These are phyloP conservation scores for Lamproptera curius DNA, from an alignment of 2,888 invertebrate species.

Conservation along the genomic window DNA sequence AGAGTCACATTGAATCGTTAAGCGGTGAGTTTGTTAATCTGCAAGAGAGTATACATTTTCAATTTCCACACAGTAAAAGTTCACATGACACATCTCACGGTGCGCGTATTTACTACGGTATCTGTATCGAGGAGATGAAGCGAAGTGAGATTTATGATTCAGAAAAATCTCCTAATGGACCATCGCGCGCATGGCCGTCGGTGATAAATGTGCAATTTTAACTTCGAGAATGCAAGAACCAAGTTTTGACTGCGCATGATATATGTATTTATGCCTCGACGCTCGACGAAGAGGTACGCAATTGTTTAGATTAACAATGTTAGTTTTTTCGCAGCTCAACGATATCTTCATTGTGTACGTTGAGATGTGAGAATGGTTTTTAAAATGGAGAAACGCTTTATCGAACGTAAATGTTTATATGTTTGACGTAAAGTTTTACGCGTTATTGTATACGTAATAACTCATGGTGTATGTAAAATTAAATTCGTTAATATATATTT, in stretches of 20 bases:
- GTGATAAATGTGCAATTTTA: slow-evolving; percentile 77
- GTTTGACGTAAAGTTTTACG: neutral
- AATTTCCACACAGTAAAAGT: slow-evolving; percentile 21
- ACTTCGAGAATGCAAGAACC: slow-evolving; percentile 71
- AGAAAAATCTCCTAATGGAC: slow-evolving; percentile 77
- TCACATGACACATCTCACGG: slow-evolving; percentile 29
- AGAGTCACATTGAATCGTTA: neutral
- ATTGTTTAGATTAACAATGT: slow-evolving; percentile 27
- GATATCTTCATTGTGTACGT: slow-evolving; percentile 14
- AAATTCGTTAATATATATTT: no score
- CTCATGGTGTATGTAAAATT: neutral
- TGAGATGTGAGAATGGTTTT: neutral
- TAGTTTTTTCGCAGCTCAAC: slow-evolving; percentile 8
- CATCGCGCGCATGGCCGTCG: slow-evolving; percentile 62
- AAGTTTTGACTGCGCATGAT: slow-evolving; percentile 72
- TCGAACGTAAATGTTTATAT: neutral
- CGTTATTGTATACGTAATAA: neutral
- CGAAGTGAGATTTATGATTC: slow-evolving; percentile 76
- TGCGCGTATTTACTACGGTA: slow-evolving; percentile 58
- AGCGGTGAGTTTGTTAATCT: slow-evolving; percentile 13
- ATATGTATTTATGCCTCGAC: slow-evolving; percentile 56
- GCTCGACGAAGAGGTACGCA: slow-evolving; percentile 20
- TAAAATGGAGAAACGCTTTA: neutral
- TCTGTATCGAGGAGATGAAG: slow-evolving; percentile 70
- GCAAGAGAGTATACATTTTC: slow-evolving; percentile 27